phyloP scores from a whole-genome alignment of 2,113 vertebrate species.

The Ageneiosus marmoratus region DNA sequence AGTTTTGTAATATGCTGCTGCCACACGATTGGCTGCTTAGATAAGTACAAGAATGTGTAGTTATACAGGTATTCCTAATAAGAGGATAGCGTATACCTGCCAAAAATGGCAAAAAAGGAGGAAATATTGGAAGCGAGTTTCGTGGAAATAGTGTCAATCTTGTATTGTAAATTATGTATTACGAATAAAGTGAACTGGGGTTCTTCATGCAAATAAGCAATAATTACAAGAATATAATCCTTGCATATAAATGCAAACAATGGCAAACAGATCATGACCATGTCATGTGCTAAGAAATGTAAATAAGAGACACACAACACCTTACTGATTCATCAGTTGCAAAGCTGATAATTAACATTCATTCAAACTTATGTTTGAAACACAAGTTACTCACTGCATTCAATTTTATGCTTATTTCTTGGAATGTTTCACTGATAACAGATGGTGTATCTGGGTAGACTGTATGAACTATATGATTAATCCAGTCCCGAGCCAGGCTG shows the following conservation, averaged over 20 bases:
- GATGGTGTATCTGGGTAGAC: neutral
- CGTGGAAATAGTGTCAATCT: neutral
- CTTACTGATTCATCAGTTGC: neutral
- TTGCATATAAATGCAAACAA: neutral
- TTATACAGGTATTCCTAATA: neutral
- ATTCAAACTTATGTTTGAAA: neutral
- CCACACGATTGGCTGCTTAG: neutral
- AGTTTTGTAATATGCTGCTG: neutral
- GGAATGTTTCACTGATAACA: neutral
- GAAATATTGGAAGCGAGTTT: neutral
- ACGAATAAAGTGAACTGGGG: too few relatives aligned
- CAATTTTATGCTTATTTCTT: neutral
- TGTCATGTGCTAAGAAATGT: too few relatives aligned
- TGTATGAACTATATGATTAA: neutral
- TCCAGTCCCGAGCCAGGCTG: neutral
- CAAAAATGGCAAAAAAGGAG: neutral
- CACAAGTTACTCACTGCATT: neutral
- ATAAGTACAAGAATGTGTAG: neutral
- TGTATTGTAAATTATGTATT: neutral
- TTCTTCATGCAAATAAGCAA: neutral
- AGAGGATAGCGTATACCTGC: neutral
- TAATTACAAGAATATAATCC: neutral
- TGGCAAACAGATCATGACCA: neutral
- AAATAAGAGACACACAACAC: neutral
- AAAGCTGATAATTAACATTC: neutral